Evolutionary conservation across 30 jellyfish, hydroid and myxozoan genomes (phyloP).

Genomic region (Aurelia sp.): DNA sequence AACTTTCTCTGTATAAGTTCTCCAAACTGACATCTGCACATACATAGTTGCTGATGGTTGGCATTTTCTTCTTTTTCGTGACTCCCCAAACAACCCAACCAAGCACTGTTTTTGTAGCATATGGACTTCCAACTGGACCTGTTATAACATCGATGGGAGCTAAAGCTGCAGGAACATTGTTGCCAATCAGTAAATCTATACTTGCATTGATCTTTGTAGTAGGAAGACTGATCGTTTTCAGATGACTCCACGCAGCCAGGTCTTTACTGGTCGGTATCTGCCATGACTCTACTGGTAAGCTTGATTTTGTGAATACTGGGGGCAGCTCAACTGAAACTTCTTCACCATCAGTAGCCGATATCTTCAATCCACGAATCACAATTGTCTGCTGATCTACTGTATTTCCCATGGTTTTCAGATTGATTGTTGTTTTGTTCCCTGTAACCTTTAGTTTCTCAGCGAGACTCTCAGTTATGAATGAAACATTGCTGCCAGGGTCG

Average conservation of each 20-base stretch:
- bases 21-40: slow-evolving; percentile 49
- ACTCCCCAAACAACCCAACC: slow-evolving; percentile 58
- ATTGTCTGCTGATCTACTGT: slow-evolving; percentile 31
- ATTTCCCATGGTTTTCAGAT: slow-evolving; percentile 29
- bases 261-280: slow-evolving; percentile 41
- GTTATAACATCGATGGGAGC: slow-evolving; percentile 41
- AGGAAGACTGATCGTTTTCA: slow-evolving; percentile 24
- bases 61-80: slow-evolving; percentile 21
- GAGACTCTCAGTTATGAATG: slow-evolving; percentile 34
- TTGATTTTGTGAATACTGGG: slow-evolving; percentile 27
- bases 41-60: slow-evolving; percentile 27
- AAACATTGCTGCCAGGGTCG: slow-evolving; percentile 56
- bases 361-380: slow-evolving; percentile 17
- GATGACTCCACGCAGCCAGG: slow-evolving; percentile 24
- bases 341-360: slow-evolving; percentile 41
- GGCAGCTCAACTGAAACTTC: slow-evolving; percentile 38
- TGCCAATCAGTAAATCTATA: slow-evolving; percentile 27
- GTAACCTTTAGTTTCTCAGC: slow-evolving; percentile 50
- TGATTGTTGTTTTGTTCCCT: slow-evolving; percentile 45
- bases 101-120: slow-evolving; percentile 49
- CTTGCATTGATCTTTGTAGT: slow-evolving; percentile 9
- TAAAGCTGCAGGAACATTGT: slow-evolving; percentile 54
- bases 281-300: slow-evolving; percentile 37
- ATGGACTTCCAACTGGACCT: slow-evolving; percentile 26
- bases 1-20: slow-evolving; percentile 33